phyloP scores from a whole-genome alignment of 1,140 invertebrate genomes.

The Achatina immaculata region DNA sequence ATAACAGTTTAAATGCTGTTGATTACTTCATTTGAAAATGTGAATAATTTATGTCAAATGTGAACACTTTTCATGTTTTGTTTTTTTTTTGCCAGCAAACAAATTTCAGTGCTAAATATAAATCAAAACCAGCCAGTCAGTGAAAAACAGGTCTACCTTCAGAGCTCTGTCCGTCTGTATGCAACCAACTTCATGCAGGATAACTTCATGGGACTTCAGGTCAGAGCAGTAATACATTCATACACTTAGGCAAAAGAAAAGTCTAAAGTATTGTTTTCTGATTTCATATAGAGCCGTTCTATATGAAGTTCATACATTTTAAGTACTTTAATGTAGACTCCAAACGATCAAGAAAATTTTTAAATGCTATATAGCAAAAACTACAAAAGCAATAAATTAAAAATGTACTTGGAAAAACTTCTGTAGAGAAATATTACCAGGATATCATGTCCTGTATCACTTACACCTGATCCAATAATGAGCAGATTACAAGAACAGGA shows the following conservation, averaged over 20 bases:
- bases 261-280: neutral
- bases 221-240: conserved; percentile 2
- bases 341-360: neutral
- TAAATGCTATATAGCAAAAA: too few relatives aligned
- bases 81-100: conserved; percentile 81
- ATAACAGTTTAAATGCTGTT: too few relatives aligned
- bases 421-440: too few relatives aligned
- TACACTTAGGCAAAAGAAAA: neutral
- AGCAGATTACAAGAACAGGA: too few relatives aligned
- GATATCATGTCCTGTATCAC: too few relatives aligned
- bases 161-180: conserved; percentile 77
- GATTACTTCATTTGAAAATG: too few relatives aligned
- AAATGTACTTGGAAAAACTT: too few relatives aligned
- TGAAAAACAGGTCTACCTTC: conserved; percentile 75
- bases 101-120: conserved; percentile 79
- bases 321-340: neutral
- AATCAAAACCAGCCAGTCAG: conserved; percentile 75
- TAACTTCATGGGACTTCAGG: conserved; percentile 79
- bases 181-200: conserved; percentile 79
- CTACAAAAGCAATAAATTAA: too few relatives aligned
- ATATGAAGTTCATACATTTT: neutral
- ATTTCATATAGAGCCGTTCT: neutral
- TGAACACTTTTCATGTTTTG: too few relatives aligned
- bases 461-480: too few relatives aligned
- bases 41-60: too few relatives aligned